Conservation (phyloP, 2,888 invertebrate genomes). For the Orthosia gothica region DNA sequence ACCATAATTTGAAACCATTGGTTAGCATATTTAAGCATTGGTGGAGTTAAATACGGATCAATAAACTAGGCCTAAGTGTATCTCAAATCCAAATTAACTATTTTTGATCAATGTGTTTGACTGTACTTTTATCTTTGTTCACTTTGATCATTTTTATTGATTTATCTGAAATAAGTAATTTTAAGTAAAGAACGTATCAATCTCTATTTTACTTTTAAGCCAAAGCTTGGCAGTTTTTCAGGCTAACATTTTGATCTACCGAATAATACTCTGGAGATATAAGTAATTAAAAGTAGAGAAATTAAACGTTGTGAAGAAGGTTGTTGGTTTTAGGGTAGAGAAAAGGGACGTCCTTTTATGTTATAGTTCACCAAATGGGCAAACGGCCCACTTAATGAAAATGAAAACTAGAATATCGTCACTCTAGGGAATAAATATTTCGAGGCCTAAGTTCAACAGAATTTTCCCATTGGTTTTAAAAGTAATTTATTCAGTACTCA, state of each 20-base stretch:
- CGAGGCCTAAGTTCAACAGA: not conserved
- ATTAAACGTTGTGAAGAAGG: constrained; percentile 13
- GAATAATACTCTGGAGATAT: constrained; percentile 21
- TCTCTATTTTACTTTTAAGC: no score
- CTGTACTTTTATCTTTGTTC: not conserved
- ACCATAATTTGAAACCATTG: no score
- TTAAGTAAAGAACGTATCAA: no score
- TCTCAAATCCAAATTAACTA: not conserved
- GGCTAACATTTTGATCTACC: constrained; percentile 16
- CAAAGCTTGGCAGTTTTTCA: no score
- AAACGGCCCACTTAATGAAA: constrained; percentile 11
- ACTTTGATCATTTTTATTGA: constrained; percentile 1
- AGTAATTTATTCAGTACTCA: not conserved
- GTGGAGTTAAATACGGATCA: no score
- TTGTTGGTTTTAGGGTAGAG: not conserved
- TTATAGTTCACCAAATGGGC: not conserved
- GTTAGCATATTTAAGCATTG: no score
- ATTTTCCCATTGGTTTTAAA: not conserved
- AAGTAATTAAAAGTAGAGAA: not conserved
- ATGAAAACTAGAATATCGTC: not conserved
- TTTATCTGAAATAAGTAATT: no score
- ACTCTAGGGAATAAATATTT: not conserved
- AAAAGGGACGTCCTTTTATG: constrained; percentile 13
- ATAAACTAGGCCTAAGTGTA: not conserved
- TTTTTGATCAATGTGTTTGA: not conserved